phyloP scores from a whole-genome alignment of 2,888 invertebrate species.

The Corythucha ciliata region DNA sequence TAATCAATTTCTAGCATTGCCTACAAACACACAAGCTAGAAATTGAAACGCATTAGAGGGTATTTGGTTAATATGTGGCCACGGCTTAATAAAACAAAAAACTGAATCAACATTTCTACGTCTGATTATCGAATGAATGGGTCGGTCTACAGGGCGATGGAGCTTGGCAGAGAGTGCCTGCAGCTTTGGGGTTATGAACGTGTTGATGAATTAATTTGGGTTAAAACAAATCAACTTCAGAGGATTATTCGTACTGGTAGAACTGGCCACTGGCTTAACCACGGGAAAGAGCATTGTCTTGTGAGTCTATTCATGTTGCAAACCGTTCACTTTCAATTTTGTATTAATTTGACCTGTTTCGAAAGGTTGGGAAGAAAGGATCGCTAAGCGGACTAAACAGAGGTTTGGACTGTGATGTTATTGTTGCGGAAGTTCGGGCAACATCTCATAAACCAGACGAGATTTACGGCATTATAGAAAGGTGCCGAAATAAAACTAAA shows the following conservation, averaged over 20 bases:
- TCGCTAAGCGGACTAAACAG: constrained; percentile 82
- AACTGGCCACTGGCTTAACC: constrained; percentile 97
- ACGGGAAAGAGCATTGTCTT: constrained; percentile 95
- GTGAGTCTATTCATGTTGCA: constrained; percentile 42
- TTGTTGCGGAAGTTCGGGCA: constrained; percentile 94
- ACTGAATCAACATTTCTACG: neutral
- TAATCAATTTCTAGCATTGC: too few relatives aligned
- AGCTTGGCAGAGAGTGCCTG: constrained; percentile 88
- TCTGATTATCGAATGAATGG: neutral
- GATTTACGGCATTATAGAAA: constrained; percentile 95
- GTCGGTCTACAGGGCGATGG: constrained; percentile 67
- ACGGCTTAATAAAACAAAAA: neutral
- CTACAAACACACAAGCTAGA: too few relatives aligned
- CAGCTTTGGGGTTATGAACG: constrained; percentile 95
- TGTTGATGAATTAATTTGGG: constrained; percentile 97
- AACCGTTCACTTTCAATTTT: neutral
- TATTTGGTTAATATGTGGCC: neutral
- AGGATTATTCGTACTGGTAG: constrained; percentile 92
- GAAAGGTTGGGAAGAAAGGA: constrained; percentile 86
- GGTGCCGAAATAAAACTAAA: too few relatives aligned
- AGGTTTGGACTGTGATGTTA: constrained; percentile 94
- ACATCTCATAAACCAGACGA: constrained; percentile 98
- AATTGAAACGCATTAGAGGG: too few relatives aligned
- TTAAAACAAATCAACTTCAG: constrained; percentile 96
- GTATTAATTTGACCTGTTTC: neutral